phyloP scores from a whole-genome alignment of 1,140 invertebrate genomes.

The Goniozus legneri region DNA sequence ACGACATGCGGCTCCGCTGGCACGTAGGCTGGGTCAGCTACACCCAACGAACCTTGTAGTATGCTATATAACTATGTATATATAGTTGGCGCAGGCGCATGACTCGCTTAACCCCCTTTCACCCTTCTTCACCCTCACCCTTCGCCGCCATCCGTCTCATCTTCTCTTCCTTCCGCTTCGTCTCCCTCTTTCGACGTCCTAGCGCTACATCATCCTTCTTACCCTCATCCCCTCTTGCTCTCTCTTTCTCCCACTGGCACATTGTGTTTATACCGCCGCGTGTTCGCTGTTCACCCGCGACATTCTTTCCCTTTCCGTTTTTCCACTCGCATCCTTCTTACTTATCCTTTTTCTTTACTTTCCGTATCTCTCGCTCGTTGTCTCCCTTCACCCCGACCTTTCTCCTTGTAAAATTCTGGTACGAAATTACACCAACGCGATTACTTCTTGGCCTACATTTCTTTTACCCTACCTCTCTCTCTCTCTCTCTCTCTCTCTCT shows the following conservation, averaged over 20 bases:
- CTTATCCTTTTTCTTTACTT: neutral
- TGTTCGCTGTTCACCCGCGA: too few relatives aligned
- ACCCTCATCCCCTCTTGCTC: neutral
- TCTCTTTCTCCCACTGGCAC: neutral
- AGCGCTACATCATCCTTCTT: neutral
- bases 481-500: too few relatives aligned
- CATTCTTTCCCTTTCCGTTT: too few relatives aligned
- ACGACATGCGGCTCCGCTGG: too few relatives aligned
- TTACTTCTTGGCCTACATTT: too few relatives aligned
- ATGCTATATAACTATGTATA: too few relatives aligned
- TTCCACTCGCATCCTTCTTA: too few relatives aligned
- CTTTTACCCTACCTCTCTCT: too few relatives aligned
- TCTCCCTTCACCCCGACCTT: too few relatives aligned
- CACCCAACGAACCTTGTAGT: constrained; percentile 19
- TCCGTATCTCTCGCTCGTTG: neutral
- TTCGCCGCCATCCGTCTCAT: constrained; percentile 6
- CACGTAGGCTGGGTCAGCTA: constrained; percentile 15
- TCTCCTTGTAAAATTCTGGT: too few relatives aligned
- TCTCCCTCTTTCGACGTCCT: neutral
- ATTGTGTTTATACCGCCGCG: too few relatives aligned
- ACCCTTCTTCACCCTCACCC: constrained; percentile 3
- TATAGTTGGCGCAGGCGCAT: constrained; percentile 23
- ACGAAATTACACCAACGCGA: too few relatives aligned
- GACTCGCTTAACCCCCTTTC: constrained; percentile 15
- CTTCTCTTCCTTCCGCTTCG: neutral